phyloP scores from a whole-genome alignment of 2,797 vertebrate genomes.

The Pelodytes ibericus region DNA sequence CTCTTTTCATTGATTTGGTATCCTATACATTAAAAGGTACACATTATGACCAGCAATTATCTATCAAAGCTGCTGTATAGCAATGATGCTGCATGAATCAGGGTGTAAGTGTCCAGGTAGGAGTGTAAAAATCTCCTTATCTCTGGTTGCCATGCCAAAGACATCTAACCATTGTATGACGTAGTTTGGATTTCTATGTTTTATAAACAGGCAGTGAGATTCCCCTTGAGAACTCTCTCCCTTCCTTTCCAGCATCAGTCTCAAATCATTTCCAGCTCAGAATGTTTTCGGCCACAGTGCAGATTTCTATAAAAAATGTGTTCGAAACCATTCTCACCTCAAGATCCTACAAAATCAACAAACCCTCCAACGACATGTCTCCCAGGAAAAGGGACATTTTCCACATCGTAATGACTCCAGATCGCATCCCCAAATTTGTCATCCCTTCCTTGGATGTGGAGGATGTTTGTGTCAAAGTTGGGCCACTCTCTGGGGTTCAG shows the following conservation, averaged over 20 bases:
- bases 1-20: neutral
- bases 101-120: conserved; percentile 47
- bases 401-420: conserved; percentile 64
- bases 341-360: conserved; percentile 57
- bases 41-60: conserved; percentile 41
- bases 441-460: conserved; percentile 64
- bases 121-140: conserved; percentile 62
- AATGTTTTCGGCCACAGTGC: conserved; percentile 60
- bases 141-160: conserved; percentile 69
- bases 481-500: conserved; percentile 11
- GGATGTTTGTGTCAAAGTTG: conserved; percentile 49
- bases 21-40: conserved; percentile 33
- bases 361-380: conserved; percentile 44
- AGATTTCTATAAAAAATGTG: conserved; percentile 58
- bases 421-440: conserved; percentile 68
- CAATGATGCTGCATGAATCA: conserved; percentile 60
- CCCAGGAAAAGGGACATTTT: conserved; percentile 64
- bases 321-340: conserved; percentile 63
- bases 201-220: conserved; percentile 64
- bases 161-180: conserved; percentile 58
- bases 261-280: conserved; percentile 37
- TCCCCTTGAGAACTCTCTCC: conserved; percentile 53
- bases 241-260: conserved; percentile 37
- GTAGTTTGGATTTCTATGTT: conserved; percentile 56
- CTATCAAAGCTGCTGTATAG: conserved; percentile 58